phyloP scores from a whole-genome alignment of 2,888 invertebrate genomes.

The Byasa hedistus region DNA sequence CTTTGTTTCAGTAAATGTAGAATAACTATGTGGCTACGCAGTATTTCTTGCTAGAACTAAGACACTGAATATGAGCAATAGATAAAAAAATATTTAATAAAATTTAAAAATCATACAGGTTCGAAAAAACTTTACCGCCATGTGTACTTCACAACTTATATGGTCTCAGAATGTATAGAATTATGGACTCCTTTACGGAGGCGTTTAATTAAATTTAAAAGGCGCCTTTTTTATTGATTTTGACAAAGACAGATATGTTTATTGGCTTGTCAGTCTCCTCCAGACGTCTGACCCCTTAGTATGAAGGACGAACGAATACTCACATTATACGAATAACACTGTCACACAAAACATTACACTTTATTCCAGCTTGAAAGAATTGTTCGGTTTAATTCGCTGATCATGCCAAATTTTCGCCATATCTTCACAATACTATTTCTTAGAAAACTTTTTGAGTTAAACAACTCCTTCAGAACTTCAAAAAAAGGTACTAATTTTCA shows the following conservation, averaged over 20 bases:
- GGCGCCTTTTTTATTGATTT: too few species aligned
- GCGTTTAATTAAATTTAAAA: too few species aligned
- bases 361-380: conserved; percentile 19
- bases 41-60: background rate
- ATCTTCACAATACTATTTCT: background rate
- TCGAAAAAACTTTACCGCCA: too few species aligned
- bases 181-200: too few species aligned
- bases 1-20: background rate
- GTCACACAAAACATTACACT: conserved; percentile 21
- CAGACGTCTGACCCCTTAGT: conserved; percentile 19
- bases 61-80: too few species aligned
- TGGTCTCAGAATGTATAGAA: too few species aligned
- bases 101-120: too few species aligned
- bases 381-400: conserved; percentile 20
- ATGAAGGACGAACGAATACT: conserved; percentile 12
- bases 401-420: background rate
- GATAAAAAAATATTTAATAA: too few species aligned
- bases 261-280: background rate
- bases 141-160: too few species aligned
- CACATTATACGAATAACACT: conserved; percentile 14
- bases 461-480: too few species aligned
- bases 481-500: too few species aligned
- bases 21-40: background rate
- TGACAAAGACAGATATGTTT: background rate
- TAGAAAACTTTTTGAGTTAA: too few species aligned